Conservation (phyloP, 2,888 invertebrate genomes). For the Eugnorisma glareosa region DNA sequence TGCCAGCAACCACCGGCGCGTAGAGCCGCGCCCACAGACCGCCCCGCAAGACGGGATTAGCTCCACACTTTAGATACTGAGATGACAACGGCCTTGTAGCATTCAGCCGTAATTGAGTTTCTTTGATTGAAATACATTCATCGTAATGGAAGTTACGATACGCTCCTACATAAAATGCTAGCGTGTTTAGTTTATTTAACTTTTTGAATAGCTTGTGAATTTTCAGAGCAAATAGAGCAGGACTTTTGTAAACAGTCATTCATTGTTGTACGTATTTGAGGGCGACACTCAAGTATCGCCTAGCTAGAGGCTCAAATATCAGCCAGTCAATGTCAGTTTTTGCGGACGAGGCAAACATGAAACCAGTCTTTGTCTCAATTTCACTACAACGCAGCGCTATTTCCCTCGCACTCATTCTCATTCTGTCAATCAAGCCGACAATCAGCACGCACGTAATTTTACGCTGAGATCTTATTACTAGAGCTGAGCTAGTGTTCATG, state of each 20-base stretch:
- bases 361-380: constrained; percentile 60
- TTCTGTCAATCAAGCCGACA: constrained; percentile 69
- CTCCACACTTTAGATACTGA: constrained; percentile 50
- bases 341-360: constrained; percentile 48
- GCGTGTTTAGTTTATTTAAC: constrained; percentile 18
- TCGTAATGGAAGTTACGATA: constrained; percentile 29
- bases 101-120: constrained; percentile 43
- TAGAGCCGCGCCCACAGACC: constrained; percentile 67
- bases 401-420: constrained; percentile 59
- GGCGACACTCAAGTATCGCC: constrained; percentile 52
- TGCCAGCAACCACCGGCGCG: constrained; percentile 65
- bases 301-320: constrained; percentile 53
- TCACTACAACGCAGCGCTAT: constrained; percentile 49
- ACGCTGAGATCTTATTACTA: constrained; percentile 69
- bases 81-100: constrained; percentile 53
- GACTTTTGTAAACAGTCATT: constrained; percentile 37
- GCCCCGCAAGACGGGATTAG: constrained; percentile 57
- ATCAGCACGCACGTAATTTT: constrained; percentile 64
- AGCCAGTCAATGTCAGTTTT: constrained; percentile 56
- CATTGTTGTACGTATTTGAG: constrained; percentile 36
- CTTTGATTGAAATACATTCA: constrained; percentile 52
- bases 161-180: constrained; percentile 9
- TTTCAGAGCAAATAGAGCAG: constrained; percentile 51
- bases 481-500: constrained; percentile 62
- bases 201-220: constrained; percentile 21